These are phyloP conservation scores for Boloria euphrosyne DNA, from an alignment of 2,888 invertebrate genomes.

Conservation along the genomic window DNA sequence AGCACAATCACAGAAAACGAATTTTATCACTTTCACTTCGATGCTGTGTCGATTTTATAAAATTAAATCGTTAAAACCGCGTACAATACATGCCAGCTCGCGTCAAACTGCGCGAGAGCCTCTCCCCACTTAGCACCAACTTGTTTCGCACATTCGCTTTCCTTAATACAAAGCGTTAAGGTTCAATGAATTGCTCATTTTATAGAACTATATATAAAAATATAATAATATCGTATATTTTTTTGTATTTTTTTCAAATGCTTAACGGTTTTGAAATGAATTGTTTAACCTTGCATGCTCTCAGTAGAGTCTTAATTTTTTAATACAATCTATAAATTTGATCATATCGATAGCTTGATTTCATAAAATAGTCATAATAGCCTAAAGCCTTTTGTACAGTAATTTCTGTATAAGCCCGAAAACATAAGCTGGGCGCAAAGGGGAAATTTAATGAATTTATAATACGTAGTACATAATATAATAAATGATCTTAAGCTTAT, in stretches of 20 bases:
- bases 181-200: conserved; percentile 14
- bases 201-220: conserved; percentile 3
- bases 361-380: background rate
- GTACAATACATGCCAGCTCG: conserved; percentile 47
- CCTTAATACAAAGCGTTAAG: conserved; percentile 32
- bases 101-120: conserved; percentile 65
- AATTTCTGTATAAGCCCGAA: background rate
- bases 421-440: background rate
- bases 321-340: too few species aligned
- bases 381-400: background rate
- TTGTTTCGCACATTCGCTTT: conserved; percentile 19
- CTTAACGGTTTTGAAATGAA: too few species aligned
- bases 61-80: conserved; percentile 60
- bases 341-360: too few species aligned
- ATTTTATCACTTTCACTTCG: conserved; percentile 65
- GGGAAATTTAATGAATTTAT: too few species aligned
- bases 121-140: conserved; percentile 51
- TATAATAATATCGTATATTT: background rate
- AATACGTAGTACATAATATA: too few species aligned
- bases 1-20: background rate
- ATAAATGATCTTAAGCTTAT: too few species aligned
- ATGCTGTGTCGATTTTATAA: conserved; percentile 63
- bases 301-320: too few species aligned
- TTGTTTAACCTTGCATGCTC: too few species aligned
- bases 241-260: too few species aligned